Evolutionary conservation across 2,888 invertebrate species (phyloP), one percentile per base, ranked within the genome.

Genomic region (Folsomia candida): DNA sequence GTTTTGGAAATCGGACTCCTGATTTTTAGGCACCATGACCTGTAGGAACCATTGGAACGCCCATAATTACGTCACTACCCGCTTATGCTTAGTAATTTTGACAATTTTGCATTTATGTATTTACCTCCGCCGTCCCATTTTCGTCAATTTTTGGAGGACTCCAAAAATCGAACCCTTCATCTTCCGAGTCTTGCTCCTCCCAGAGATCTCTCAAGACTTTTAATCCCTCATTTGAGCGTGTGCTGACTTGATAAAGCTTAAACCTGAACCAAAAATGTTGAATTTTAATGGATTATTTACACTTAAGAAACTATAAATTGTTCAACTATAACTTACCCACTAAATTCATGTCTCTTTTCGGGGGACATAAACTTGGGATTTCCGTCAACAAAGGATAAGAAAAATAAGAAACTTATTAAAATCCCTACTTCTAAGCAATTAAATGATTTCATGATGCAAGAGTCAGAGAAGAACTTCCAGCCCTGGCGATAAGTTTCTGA

Each of bases 1-100:
- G 11, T 62, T 63, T 1, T 28, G 29, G 47, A 73, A 70, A 26
- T 63, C 62, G 9, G 25, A 20, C 24, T 71, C 47, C 57, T 74
- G 84, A 72, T 88, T 87, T 1, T 91, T 89, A 0, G 91, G 88
- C 14, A 92, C 88, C 64, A 92, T 86, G 2, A 92, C 84, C 81
- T n/a, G n/a, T n/a, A n/a, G n/a, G n/a, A n/a, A n/a, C n/a, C n/a
- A n/a, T n/a, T n/a, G n/a, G n/a, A n/a, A n/a, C n/a, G n/a, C n/a
- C n/a, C n/a, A n/a, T n/a, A n/a, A n/a, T n/a, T n/a, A n/a, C n/a
- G n/a, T n/a, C n/a, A n/a, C n/a, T n/a, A n/a, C n/a, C n/a, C n/a
- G n/a, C n/a, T n/a, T n/a, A n/a, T n/a, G n/a, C n/a, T n/a, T n/a
- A n/a, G n/a, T n/a, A n/a, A n/a, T n/a, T n/a, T n/a, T n/a, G n/a